phyloP scores from a whole-genome alignment of 2,797 vertebrate genomes.

The Sebastes dallii region DNA sequence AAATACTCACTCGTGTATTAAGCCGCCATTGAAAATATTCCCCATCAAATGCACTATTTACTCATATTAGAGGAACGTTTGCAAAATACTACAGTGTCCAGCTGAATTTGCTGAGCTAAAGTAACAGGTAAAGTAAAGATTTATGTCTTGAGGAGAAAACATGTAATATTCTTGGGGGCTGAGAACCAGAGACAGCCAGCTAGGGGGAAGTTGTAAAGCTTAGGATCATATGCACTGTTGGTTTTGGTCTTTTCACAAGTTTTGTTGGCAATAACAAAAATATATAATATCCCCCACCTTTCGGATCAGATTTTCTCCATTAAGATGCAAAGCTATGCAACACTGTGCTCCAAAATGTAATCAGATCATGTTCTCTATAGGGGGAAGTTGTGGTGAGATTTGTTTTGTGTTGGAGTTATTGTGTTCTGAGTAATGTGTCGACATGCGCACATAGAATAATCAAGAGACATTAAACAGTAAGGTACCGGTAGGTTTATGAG shows the following conservation, averaged over 20 bases:
- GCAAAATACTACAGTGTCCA: not conserved
- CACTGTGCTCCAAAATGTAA: constrained; percentile 6
- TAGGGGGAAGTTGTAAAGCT: not conserved
- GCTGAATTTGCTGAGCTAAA: not conserved
- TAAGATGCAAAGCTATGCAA: not conserved
- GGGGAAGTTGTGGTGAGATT: not conserved
- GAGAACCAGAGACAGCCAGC: not conserved
- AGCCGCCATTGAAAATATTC: not conserved
- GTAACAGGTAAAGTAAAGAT: not conserved
- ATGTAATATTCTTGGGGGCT: not conserved
- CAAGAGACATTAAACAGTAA: not conserved
- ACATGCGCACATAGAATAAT: not conserved
- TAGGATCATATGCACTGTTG: not conserved
- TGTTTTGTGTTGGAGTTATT: constrained; percentile 10
- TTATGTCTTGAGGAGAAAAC: not conserved
- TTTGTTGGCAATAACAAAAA: constrained; percentile 1
- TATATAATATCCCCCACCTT: not conserved
- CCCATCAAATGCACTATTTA: not conserved
- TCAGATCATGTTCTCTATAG: constrained; percentile 19
- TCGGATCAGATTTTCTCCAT: not conserved
- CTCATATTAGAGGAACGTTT: not conserved
- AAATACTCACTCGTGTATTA: not conserved
- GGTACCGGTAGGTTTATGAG: not conserved
- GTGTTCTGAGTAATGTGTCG: constrained; percentile 14
- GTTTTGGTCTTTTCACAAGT: constrained; percentile 2